phyloP scores from a whole-genome alignment of 2,888 invertebrate species.

The Parelbella ahira region DNA sequence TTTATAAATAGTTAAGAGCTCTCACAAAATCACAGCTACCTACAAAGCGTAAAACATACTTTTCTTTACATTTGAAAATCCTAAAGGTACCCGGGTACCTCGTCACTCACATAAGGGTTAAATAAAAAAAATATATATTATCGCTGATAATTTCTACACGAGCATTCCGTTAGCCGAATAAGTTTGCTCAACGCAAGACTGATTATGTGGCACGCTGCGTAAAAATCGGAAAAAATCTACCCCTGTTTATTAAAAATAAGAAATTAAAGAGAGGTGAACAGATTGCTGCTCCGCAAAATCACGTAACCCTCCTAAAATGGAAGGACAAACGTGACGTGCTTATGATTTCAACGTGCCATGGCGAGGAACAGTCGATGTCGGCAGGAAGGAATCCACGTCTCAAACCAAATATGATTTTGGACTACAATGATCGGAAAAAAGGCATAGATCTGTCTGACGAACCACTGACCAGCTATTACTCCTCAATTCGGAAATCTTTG shows the following conservation, averaged over 20 bases:
- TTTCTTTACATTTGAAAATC: no score
- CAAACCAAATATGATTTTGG: no score
- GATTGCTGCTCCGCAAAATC: conserved; percentile 16
- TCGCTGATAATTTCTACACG: conserved; percentile 43
- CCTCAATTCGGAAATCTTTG: conserved; percentile 29
- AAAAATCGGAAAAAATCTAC: not conserved
- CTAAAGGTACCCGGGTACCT: no score
- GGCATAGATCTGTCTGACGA: conserved; percentile 31
- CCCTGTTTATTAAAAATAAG: not conserved
- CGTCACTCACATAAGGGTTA: no score
- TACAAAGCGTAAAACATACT: no score
- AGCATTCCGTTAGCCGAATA: conserved; percentile 17
- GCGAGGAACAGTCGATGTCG: conserved; percentile 15
- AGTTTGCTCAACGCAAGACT: not conserved
- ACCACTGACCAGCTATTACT: conserved; percentile 26
- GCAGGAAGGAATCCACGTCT: not conserved
- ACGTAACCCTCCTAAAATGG: conserved; percentile 25
- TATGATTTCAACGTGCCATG: conserved; percentile 26
- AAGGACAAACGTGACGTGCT: conserved; percentile 25
- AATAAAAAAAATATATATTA: no score
- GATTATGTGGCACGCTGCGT: not conserved
- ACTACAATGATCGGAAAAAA: conserved; percentile 26
- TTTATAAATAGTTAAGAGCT: no score
- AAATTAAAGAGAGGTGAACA: conserved; percentile 22
- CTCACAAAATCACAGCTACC: no score